These are phyloP conservation scores for Cerastis rubricosa DNA, from an alignment of 2,888 invertebrate genomes.

Conservation along the genomic window DNA sequence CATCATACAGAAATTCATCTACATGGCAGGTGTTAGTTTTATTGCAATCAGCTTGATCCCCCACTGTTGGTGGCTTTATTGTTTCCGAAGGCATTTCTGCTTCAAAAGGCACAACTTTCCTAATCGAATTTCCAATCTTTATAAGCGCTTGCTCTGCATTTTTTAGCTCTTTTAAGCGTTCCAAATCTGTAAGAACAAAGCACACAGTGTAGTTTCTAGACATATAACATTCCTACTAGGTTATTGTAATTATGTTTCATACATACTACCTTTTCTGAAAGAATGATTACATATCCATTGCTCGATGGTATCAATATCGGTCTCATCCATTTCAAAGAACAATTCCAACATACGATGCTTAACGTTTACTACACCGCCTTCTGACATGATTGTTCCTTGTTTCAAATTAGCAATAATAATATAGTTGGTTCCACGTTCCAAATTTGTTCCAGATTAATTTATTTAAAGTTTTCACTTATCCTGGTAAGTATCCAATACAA, in stretches of 20 bases:
- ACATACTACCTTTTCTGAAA: constrained; percentile 79
- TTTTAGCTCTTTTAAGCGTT: constrained; percentile 73
- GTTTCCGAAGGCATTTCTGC: constrained; percentile 84
- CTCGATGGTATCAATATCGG: constrained; percentile 79
- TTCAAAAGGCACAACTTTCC: constrained; percentile 82
- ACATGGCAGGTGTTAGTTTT: constrained; percentile 91
- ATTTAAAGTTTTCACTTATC: neutral
- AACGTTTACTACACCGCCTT: constrained; percentile 70
- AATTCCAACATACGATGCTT: constrained; percentile 81
- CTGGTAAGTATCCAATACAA: neutral
- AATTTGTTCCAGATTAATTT: neutral
- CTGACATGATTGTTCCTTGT: constrained; percentile 70
- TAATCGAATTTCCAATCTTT: constrained; percentile 81
- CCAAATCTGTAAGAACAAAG: constrained; percentile 77
- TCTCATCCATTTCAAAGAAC: constrained; percentile 77
- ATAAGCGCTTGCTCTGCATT: constrained; percentile 77
- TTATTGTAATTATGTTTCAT: neutral
- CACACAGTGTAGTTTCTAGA: neutral
- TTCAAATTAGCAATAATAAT: neutral
- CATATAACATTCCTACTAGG: neutral
- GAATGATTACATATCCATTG: constrained; percentile 83
- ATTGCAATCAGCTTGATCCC: constrained; percentile 90
- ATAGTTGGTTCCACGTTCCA: neutral
- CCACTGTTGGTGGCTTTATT: constrained; percentile 82
- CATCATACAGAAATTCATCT: constrained; percentile 93